A percentile compares a stretch with the other conserved stretches of the same genome.
phyloP scores from a whole-genome alignment of 2,888 invertebrate genomes.

The Lepetodrilus schrolli region DNA sequence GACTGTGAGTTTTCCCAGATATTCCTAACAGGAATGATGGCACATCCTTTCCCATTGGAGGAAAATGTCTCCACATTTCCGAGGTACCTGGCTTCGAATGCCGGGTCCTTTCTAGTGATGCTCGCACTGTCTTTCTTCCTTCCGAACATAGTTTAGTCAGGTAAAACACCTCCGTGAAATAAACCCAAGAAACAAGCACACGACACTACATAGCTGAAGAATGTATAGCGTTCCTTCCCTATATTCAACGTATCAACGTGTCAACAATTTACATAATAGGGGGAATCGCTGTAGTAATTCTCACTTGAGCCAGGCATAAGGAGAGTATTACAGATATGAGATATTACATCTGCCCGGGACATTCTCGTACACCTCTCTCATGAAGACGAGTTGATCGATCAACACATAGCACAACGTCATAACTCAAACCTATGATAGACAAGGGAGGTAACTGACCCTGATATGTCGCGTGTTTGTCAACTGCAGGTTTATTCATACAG shows the following conservation, averaged over 20 bases:
- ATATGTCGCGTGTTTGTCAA: background rate
- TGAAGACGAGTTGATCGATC: slow-evolving; percentile 3
- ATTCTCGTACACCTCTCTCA: background rate
- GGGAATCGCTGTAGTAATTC: background rate
- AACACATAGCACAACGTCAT: background rate
- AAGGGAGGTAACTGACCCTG: background rate
- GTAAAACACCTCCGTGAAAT: background rate
- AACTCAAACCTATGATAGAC: background rate
- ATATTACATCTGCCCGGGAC: slow-evolving; percentile 1
- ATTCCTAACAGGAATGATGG: slow-evolving; percentile 56
- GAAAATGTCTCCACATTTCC: slow-evolving; percentile 62
- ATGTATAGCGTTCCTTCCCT: too few species aligned
- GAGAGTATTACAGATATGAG: background rate
- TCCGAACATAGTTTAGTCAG: slow-evolving; percentile 51
- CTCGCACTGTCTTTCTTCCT: slow-evolving; percentile 58
- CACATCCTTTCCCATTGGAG: slow-evolving; percentile 64
- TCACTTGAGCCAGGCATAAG: background rate
- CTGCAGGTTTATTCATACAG: too few species aligned
- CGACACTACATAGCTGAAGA: background rate
- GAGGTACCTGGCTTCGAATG: slow-evolving; percentile 63
- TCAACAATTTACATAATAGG: too few species aligned
- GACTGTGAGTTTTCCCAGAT: slow-evolving; percentile 67
- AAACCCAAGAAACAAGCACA: background rate
- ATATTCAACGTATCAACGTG: too few species aligned
- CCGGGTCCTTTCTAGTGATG: slow-evolving; percentile 65